Evolutionary conservation across 2,888 invertebrate species (phyloP).

Genomic region (Drosophila macrospina): DNA sequence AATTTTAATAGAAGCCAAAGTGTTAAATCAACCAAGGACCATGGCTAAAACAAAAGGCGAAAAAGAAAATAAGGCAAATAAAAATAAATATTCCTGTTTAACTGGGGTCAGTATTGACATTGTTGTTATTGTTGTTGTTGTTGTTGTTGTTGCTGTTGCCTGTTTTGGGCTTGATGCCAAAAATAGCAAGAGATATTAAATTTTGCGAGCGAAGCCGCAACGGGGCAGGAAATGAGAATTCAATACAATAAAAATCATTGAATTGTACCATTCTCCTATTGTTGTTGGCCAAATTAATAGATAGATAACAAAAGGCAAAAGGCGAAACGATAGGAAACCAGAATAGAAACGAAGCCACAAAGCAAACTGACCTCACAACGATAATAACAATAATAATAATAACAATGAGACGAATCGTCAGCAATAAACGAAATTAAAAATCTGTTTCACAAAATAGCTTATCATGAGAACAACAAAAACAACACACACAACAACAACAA

Average conservation of each 20-base stretch:
- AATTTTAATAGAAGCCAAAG: constrained; percentile 46
- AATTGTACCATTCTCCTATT: constrained; percentile 48
- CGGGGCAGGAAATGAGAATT: constrained; percentile 66
- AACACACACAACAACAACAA: too few species aligned
- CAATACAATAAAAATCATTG: constrained; percentile 71
- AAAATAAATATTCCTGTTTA: constrained; percentile 16
- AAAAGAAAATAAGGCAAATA: constrained; percentile 15
- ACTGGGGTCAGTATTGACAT: constrained; percentile 42
- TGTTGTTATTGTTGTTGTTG: too few species aligned
- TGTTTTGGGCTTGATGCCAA: constrained; percentile 59
- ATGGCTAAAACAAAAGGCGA: constrained; percentile 24
- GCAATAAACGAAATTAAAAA: constrained; percentile 41
- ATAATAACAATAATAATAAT: constrained; percentile 15
- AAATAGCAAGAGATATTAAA: constrained; percentile 66
- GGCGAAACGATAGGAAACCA: constrained; percentile 8
- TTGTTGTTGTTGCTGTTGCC: constrained; percentile 20
- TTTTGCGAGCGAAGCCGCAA: constrained; percentile 41
- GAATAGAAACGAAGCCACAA: constrained; percentile 36
- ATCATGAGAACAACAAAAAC: not conserved
- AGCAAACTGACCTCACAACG: constrained; percentile 39
- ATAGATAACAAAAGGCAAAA: constrained; percentile 65
- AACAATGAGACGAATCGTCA: constrained; percentile 6
- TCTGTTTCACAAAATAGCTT: not conserved
- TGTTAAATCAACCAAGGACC: constrained; percentile 49
- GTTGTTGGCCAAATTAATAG: constrained; percentile 60